A percentile compares a stretch with the other conserved stretches of the same genome.
These are phyloP conservation scores for Microctonus aethiopoides DNA, from an alignment of 2,888 invertebrate genomes.

Conservation along the genomic window DNA sequence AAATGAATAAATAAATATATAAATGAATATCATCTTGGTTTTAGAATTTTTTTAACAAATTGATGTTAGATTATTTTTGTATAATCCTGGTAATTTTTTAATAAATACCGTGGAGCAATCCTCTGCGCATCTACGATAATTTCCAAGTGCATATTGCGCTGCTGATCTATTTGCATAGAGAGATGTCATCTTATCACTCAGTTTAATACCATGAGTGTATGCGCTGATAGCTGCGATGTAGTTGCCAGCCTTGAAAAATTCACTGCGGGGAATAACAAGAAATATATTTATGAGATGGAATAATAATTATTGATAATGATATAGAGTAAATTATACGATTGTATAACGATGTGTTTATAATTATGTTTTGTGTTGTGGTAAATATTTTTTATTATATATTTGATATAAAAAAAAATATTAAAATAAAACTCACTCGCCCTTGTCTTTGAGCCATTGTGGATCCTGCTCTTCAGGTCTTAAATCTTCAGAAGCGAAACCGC, in stretches of 20 bases:
- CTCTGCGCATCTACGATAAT: slow-evolving; percentile 77
- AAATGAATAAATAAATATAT: no score
- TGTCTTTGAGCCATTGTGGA: slow-evolving; percentile 83
- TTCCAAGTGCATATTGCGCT: slow-evolving; percentile 81
- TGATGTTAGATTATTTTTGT: no score
- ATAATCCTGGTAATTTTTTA: neutral
- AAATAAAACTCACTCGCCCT: slow-evolving; percentile 74
- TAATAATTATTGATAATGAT: neutral
- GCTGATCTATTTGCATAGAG: slow-evolving; percentile 82
- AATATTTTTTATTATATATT: no score
- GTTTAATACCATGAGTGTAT: slow-evolving; percentile 80
- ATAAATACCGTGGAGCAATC: slow-evolving; percentile 70
- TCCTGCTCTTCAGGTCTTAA: slow-evolving; percentile 83
- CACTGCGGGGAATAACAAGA: slow-evolving; percentile 63
- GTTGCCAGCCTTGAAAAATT: slow-evolving; percentile 80
- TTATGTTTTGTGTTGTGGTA: no score
- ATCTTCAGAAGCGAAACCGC: slow-evolving; percentile 79
- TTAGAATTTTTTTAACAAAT: no score
- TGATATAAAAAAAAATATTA: neutral
- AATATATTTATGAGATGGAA: neutral
- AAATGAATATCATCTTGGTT: slow-evolving; percentile 3
- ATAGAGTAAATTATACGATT: neutral
- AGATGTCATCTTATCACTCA: slow-evolving; percentile 78
- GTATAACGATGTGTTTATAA: no score
- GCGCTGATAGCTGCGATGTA: slow-evolving; percentile 85